A percentile compares a stretch with the other conserved stretches of the same genome.
Evolutionary conservation across 2,113 vertebrate species (phyloP).

Genomic region (Anguilla japonica): DNA sequence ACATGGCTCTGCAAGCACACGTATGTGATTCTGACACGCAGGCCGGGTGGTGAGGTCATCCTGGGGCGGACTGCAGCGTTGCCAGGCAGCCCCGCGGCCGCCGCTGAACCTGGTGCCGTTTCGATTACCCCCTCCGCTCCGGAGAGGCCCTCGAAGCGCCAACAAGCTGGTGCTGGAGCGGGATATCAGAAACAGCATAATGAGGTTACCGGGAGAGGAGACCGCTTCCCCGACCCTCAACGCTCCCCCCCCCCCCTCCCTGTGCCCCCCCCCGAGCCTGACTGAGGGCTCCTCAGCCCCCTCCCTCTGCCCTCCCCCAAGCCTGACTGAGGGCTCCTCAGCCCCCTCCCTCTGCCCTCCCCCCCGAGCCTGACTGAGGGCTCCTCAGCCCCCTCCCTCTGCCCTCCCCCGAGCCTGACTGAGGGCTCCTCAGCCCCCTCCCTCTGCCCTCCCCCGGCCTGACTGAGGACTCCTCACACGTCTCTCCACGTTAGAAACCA

Average conservation of each 20-base stretch:
- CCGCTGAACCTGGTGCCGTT: conserved; percentile 39
- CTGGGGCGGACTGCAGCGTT: conserved; percentile 23
- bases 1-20: background rate
- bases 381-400: background rate
- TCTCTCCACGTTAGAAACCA: background rate
- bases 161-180: background rate
- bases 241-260: background rate
- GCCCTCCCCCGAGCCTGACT: background rate
- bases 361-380: background rate
- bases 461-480: background rate
- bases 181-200: background rate
- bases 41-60: conserved; percentile 23
- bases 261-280: background rate
- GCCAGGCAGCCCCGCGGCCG: background rate
- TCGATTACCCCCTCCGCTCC: conserved; percentile 42
- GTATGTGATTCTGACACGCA: background rate
- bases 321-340: background rate
- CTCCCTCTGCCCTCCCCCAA: background rate
- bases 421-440: background rate
- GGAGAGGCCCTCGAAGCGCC: conserved; percentile 13
- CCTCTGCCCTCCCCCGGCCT: background rate
- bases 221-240: background rate
- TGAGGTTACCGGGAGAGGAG: background rate
- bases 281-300: background rate
- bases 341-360: background rate